Conservation (phyloP, 2,113 vertebrate genomes). For the Phalacrocorax brasilianus region DNA sequence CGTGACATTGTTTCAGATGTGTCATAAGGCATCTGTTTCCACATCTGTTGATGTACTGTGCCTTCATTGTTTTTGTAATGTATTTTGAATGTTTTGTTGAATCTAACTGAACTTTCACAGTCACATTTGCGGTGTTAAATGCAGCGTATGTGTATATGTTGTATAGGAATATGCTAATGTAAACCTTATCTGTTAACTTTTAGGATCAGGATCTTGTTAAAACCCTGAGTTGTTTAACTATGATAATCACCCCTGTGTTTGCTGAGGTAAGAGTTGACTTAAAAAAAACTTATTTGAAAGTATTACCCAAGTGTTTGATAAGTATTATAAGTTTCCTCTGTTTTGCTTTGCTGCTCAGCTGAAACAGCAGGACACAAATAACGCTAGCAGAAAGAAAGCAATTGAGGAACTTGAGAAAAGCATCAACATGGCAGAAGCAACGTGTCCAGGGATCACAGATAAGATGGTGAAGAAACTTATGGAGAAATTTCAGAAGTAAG, state of each 20-base stretch:
- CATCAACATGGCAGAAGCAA: slow-evolving; percentile 87
- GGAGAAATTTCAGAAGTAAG: slow-evolving; percentile 91
- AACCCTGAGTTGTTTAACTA: slow-evolving; percentile 84
- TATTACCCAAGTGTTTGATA: not conserved
- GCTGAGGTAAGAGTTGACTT: slow-evolving; percentile 81
- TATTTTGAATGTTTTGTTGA: not conserved
- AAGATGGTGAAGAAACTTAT: slow-evolving; percentile 94
- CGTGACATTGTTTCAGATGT: not conserved
- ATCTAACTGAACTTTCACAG: not conserved
- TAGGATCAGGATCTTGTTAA: slow-evolving; percentile 87
- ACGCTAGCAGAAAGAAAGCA: slow-evolving; percentile 81
- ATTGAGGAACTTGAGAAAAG: slow-evolving; percentile 94
- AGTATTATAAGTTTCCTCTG: not conserved
- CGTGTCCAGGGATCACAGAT: slow-evolving; percentile 94
- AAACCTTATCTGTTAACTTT: slow-evolving; percentile 7
- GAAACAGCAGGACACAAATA: slow-evolving; percentile 91
- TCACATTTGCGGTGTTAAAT: not conserved
- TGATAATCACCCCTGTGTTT: slow-evolving; percentile 91
- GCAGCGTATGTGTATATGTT: rapidly evolving
- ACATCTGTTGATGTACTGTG: not conserved
- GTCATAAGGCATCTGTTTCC: not conserved
- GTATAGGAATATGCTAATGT: not conserved
- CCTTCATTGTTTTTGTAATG: not conserved
- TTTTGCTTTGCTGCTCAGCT: slow-evolving; percentile 72
- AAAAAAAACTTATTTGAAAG: not conserved